Evolutionary conservation across 2,888 invertebrate species (phyloP), one percentile per base, ranked within the genome.

Genomic region (Marronus borbonicus): DNA sequence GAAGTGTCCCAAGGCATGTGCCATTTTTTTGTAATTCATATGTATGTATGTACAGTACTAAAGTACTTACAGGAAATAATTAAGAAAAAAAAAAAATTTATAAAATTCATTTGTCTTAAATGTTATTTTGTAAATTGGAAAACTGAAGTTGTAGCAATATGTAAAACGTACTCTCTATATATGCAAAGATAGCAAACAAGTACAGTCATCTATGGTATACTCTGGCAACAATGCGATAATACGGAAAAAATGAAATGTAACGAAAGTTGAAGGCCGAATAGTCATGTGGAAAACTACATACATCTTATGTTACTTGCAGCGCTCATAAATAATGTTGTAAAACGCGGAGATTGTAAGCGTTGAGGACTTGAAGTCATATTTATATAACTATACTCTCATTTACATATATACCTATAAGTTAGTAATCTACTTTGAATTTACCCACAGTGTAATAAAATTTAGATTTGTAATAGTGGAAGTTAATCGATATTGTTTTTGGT

Each of bases 171-270:
- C 14, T 55, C 2, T n/a, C n/a, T 17, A 0, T 55, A 20, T 17
- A n/a, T 17, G 55, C 55, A 44, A 44, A 12, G 10, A 44, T 44
- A 44, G 31, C 5, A 5, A 7, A 36, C 31, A 36, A 1, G 31
- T 36, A 44, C 12, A 44, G 44, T 44, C 14, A 62, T 28, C 62
- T 62, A 31, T n/a, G n/a, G n/a, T n/a, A n/a, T 62, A 3, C 62
- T 62, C 62, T 62, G 31, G 28, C 62, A 62, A 62, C 62, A 62
- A 62, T 62, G 62, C 62, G 62, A 3, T 31, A 62, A 62, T 62
- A 62, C 7, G 24, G 60, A 20, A 44, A 62, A 62, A 62, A 62
- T 31, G 62, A 62, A 62, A 62, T 62, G 31, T 24, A 62, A 62
- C 24, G 62, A 62, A 62, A 62, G 62, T 36, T 62, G 62, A 62